A percentile compares a stretch with the other conserved stretches of the same genome.
phyloP scores from a whole-genome alignment of 1,140 invertebrate species.

The Drosophila bocki region DNA sequence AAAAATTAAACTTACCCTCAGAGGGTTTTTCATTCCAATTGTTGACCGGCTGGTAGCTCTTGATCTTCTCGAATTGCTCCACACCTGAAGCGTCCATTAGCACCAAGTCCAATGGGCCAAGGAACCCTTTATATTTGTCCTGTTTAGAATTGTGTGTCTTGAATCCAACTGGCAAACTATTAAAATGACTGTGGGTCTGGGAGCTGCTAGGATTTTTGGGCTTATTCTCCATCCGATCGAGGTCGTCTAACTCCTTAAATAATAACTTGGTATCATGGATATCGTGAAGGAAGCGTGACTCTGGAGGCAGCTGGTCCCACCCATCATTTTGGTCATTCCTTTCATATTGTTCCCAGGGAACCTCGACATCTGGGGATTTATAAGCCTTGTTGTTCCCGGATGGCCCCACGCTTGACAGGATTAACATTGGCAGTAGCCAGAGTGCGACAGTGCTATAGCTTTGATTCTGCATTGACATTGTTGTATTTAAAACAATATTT shows the following conservation, averaged over 20 bases:
- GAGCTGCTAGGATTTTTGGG: not conserved
- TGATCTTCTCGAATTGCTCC: slow-evolving; percentile 17
- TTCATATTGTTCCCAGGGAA: not conserved
- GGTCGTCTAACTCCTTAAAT: slow-evolving; percentile 13
- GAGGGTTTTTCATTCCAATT: not conserved
- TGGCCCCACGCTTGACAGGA: slow-evolving; percentile 22
- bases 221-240: slow-evolving; percentile 1
- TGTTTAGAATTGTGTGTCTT: not conserved
- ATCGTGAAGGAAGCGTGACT: not conserved
- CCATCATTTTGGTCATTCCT: not conserved
- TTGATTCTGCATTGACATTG: slow-evolving; percentile 52
- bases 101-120: not conserved
- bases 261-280: slow-evolving; percentile 1
- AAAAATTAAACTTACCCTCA: not conserved
- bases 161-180: not conserved
- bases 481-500: slow-evolving; percentile 40
- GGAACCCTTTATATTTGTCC: not conserved
- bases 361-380: not conserved
- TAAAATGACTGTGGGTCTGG: not conserved
- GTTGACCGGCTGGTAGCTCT: not conserved
- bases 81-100: slow-evolving; percentile 15
- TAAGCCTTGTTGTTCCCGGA: not conserved
- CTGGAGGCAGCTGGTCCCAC: not conserved
- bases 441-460: slow-evolving; percentile 15
- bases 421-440: slow-evolving; percentile 45